phyloP scores from a whole-genome alignment of 2,797 vertebrate genomes.

The Vultur gryphus region DNA sequence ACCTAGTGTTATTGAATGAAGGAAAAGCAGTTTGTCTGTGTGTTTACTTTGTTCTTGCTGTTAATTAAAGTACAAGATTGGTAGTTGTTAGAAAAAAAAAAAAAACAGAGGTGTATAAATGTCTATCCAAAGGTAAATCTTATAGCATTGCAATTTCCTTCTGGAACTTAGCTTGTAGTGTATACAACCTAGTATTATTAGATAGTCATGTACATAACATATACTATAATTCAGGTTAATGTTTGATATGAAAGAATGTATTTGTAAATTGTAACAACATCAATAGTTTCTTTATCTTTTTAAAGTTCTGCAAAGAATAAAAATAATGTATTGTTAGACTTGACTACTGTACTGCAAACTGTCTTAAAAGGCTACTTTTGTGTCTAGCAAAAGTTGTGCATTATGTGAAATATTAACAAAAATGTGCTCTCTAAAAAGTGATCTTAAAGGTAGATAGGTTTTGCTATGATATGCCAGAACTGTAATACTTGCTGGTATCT shows the following conservation, averaged over 20 bases:
- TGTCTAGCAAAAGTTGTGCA: constrained; percentile 70
- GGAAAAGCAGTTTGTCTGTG: background rate
- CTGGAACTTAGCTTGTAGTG: constrained; percentile 61
- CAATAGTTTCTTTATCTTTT: constrained; percentile 71
- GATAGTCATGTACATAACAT: constrained; percentile 61
- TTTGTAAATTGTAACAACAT: constrained; percentile 76
- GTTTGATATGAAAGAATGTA: constrained; percentile 79
- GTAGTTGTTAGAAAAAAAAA: constrained; percentile 38
- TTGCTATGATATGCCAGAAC: constrained; percentile 56
- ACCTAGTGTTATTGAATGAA: constrained; percentile 19
- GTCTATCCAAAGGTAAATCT: constrained; percentile 56
- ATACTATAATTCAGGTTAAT: constrained; percentile 70
- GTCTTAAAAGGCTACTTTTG: constrained; percentile 68
- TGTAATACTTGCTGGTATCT: constrained; percentile 55
- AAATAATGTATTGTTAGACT: constrained; percentile 68
- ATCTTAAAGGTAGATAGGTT: constrained; percentile 60
- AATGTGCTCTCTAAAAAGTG: constrained; percentile 48
- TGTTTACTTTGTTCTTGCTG: constrained; percentile 41
- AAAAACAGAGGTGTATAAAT: constrained; percentile 25
- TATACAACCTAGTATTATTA: constrained; percentile 62
- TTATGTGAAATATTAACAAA: constrained; percentile 69
- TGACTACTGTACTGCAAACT: constrained; percentile 63
- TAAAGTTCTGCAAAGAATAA: constrained; percentile 70
- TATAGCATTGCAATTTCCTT: constrained; percentile 53
- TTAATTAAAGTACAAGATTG: background rate